A percentile compares a stretch with the other conserved stretches of the same genome.
Evolutionary conservation across 2,113 vertebrate genomes (phyloP).

Genomic region (Lepus europaeus): DNA sequence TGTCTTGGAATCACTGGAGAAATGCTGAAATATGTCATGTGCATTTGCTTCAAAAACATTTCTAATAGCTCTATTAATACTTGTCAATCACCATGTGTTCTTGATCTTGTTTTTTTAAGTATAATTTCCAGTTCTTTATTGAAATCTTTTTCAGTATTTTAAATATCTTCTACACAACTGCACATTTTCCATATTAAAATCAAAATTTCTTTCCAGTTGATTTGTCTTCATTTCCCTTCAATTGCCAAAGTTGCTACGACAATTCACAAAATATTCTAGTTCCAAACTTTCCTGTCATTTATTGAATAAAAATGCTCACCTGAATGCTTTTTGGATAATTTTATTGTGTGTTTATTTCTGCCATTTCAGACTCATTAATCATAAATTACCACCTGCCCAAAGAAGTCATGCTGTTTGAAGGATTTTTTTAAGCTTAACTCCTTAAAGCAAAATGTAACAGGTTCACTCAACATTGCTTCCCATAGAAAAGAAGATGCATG

Average conservation of each 20-base stretch:
- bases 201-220: conserved; percentile 73
- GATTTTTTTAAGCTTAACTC: conserved; percentile 57
- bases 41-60: conserved; percentile 60
- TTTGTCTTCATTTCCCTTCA: conserved; percentile 67
- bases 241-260: conserved; percentile 48
- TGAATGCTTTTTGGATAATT: conserved; percentile 74
- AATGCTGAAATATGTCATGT: conserved; percentile 46
- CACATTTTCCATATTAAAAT: conserved; percentile 75
- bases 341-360: conserved; percentile 77
- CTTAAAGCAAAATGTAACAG: conserved; percentile 65
- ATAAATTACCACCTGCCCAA: conserved; percentile 82
- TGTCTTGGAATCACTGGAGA: conserved; percentile 47
- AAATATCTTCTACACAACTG: conserved; percentile 74
- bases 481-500: conserved; percentile 7
- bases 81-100: conserved; percentile 68
- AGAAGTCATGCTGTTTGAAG: conserved; percentile 75
- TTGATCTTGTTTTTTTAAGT: conserved; percentile 65
- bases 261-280: conserved; percentile 74
- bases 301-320: conserved; percentile 75
- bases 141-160: conserved; percentile 60
- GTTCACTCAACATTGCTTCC: conserved; percentile 65
- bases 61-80: conserved; percentile 69
- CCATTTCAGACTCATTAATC: conserved; percentile 76
- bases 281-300: conserved; percentile 74
- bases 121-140: conserved; percentile 66